A percentile compares a stretch with the other conserved stretches of the same genome.
Conservation (phyloP, 2,888 invertebrate genomes). For the Ceraclea dissimilis region DNA sequence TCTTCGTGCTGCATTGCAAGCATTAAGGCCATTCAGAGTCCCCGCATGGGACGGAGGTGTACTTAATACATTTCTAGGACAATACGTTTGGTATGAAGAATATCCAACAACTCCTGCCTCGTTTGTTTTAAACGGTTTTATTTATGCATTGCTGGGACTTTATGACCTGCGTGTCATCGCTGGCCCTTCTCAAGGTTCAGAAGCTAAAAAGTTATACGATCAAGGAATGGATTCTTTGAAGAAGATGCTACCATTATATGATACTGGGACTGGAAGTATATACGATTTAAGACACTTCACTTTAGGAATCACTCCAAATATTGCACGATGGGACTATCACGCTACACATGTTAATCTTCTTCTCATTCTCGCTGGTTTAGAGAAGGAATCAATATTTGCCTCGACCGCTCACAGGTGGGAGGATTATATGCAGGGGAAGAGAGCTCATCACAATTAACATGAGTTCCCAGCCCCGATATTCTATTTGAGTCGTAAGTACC, state of each 20-base stretch:
- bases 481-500: too few relatives aligned
- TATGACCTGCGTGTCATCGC: slow-evolving; percentile 88
- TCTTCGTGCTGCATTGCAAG: slow-evolving; percentile 73
- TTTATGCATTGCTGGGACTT: slow-evolving; percentile 91
- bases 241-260: slow-evolving; percentile 80
- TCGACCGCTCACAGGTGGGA: slow-evolving; percentile 89
- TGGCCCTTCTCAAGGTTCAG: slow-evolving; percentile 58
- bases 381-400: slow-evolving; percentile 71
- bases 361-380: slow-evolving; percentile 78
- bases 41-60: slow-evolving; percentile 74
- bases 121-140: slow-evolving; percentile 97
- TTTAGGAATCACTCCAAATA: slow-evolving; percentile 80
- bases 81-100: slow-evolving; percentile 94
- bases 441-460: slow-evolving; percentile 73
- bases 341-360: slow-evolving; percentile 96
- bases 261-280: slow-evolving; percentile 91
- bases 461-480: too few relatives aligned
- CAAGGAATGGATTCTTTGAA: slow-evolving; percentile 84
- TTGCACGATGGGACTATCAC: slow-evolving; percentile 98
- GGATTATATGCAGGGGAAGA: slow-evolving; percentile 90
- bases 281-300: slow-evolving; percentile 95
- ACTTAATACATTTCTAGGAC: slow-evolving; percentile 74
- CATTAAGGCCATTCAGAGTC: slow-evolving; percentile 70
- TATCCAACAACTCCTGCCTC: slow-evolving; percentile 93
- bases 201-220: slow-evolving; percentile 69